phyloP scores from a whole-genome alignment of 2,797 vertebrate species.

The Onychomys leucogaster region DNA sequence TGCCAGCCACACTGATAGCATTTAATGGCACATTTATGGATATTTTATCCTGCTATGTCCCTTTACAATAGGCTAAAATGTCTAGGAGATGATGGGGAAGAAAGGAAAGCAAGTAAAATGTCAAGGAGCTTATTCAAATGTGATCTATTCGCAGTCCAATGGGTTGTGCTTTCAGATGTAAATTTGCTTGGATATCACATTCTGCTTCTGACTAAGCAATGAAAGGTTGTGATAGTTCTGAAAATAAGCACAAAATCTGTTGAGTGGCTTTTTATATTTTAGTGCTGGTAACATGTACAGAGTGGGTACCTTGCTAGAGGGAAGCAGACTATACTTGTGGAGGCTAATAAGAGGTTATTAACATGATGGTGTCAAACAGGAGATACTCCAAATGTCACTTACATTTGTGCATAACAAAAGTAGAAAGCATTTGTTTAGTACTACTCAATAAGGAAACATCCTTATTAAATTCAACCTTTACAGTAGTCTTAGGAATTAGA shows the following conservation, averaged over 20 bases:
- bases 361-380: neutral
- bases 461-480: neutral
- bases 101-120: neutral
- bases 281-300: neutral
- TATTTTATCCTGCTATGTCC: neutral
- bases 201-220: slow-evolving; percentile 13
- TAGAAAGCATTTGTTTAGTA: neutral
- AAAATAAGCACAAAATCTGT: slow-evolving; percentile 45
- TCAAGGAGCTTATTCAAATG: neutral
- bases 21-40: neutral
- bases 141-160: neutral
- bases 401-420: neutral
- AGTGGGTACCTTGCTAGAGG: neutral
- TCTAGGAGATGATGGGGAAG: neutral
- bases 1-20: neutral
- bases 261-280: neutral
- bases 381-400: neutral
- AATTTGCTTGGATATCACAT: slow-evolving; percentile 13
- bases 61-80: neutral
- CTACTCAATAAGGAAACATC: slow-evolving; percentile 6
- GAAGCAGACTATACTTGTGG: neutral
- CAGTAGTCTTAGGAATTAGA: neutral
- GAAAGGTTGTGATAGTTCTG: neutral
- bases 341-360: neutral
- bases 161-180: neutral